A percentile compares a stretch with the other conserved stretches of the same genome.
These are phyloP conservation scores for Calidris pygmaea DNA, from an alignment of 2,113 vertebrate genomes.

Conservation along the genomic window DNA sequence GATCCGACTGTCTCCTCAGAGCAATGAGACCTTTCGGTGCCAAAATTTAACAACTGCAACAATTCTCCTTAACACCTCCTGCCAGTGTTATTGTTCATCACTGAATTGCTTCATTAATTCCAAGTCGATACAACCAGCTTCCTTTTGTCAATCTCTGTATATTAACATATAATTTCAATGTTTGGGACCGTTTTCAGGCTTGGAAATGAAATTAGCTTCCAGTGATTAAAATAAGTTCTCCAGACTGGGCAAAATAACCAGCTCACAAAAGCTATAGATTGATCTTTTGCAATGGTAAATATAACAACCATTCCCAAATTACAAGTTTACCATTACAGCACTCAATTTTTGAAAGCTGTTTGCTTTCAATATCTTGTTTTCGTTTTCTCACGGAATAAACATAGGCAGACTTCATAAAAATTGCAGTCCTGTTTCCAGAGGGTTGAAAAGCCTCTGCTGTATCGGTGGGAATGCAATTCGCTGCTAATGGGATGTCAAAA, in stretches of 20 bases:
- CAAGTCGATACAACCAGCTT: constrained; percentile 56
- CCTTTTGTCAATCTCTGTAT: constrained; percentile 58
- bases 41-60: constrained; percentile 61
- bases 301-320: constrained; percentile 33
- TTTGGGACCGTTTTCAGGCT: constrained; percentile 49
- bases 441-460: not conserved
- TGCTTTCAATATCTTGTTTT: constrained; percentile 13
- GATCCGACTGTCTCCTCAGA: constrained; percentile 7
- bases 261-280: constrained; percentile 40
- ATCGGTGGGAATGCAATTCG: not conserved
- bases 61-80: constrained; percentile 62
- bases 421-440: not conserved
- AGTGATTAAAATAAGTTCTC: constrained; percentile 60
- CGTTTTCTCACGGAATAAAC: constrained; percentile 7
- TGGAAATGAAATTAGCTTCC: constrained; percentile 56
- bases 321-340: constrained; percentile 15
- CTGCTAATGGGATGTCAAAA: constrained; percentile 9
- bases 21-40: constrained; percentile 22
- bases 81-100: constrained; percentile 56
- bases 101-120: constrained; percentile 70
- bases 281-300: constrained; percentile 45
- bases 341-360: constrained; percentile 39
- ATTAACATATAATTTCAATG: constrained; percentile 71
- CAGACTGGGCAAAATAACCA: constrained; percentile 20
- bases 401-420: not conserved